Percentiles rank a stretch among this genome's conserved stretches.
Evolutionary conservation across 2,888 invertebrate genomes (phyloP).

Genomic region (Pyrrhosoma nymphula): DNA sequence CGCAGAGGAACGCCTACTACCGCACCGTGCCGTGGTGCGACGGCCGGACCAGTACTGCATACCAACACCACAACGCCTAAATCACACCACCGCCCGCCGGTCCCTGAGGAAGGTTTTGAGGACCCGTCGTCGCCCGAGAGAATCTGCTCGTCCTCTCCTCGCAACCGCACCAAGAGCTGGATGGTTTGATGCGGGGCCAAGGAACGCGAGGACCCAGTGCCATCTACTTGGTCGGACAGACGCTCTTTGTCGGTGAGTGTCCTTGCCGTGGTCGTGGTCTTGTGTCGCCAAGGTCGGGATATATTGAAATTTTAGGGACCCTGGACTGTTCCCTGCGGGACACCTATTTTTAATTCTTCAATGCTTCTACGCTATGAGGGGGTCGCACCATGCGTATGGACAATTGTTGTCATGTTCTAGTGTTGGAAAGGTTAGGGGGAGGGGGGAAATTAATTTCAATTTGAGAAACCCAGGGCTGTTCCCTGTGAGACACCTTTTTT

Average conservation of each 20-base stretch:
- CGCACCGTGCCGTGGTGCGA: conserved; percentile 14
- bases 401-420: too few relatives aligned
- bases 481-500: background rate
- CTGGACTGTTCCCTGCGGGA: background rate
- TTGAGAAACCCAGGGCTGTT: background rate
- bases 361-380: too few relatives aligned
- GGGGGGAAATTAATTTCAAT: too few relatives aligned
- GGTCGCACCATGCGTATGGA: too few relatives aligned
- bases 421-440: too few relatives aligned
- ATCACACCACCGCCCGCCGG: background rate
- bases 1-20: background rate
- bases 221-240: conserved; percentile 64
- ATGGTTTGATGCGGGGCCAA: conserved; percentile 65
- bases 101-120: background rate
- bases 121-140: background rate
- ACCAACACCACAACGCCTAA: background rate
- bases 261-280: background rate
- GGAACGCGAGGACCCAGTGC: conserved; percentile 38
- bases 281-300: background rate
- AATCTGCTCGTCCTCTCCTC: background rate
- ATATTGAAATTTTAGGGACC: background rate
- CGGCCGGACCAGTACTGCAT: background rate
- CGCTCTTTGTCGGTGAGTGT: conserved; percentile 63
- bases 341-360: background rate
- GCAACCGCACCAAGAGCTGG: conserved; percentile 42